Base-by-base conservation (phyloP, 2,888 invertebrate species). In the Stictocephala bisonia region DNA sequence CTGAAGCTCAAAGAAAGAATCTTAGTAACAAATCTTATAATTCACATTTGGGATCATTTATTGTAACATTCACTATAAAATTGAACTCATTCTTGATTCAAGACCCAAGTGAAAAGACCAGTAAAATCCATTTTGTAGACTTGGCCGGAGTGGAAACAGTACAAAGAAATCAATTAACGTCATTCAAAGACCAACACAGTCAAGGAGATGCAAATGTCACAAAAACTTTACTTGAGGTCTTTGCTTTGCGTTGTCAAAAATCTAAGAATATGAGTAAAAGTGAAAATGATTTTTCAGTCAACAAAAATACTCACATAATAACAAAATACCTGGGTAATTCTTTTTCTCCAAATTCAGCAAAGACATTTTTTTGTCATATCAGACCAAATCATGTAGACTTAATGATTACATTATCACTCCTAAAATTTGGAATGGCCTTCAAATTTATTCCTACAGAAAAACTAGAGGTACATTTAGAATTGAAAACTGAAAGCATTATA, bases 101-200 rank as follows among this genome's bases (percentile, higher is more conserved):
- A 35, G 60, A 60, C 20, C 56, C 56, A 1, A 20, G n/a, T 35
- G 13, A 60, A 22, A 60, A 40, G 31, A 60, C 15, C 1, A 22
- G 20, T n/a, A 60, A 64, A 50, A 35, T 64, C 7, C 48, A 71
- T 50, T 71, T 71, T 71, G 71, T 71, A 15, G 71, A 71, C 35
- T 31, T 64, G 24, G 71, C 71, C n/a, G 71, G 71, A 9, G 35
- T 71, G 20, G 71, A 71, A 50, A 71, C 71, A 44, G 48, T 71
- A 4, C 41, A 24, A 9, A 71, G 60, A 44, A 71, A 60, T 9
- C 48, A 35, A 3, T 11, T 22, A 6, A 71, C 71, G 2, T 71
- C 71, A 50, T 71, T 60, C 29, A 71, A 71, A 50, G 48, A 44
- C n/a, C 27, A 41, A 20, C n/a, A 31, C 13, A 60, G 18, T 50